Percentiles rank a stretch among this genome's conserved stretches.
These are phyloP conservation scores for Phyllotreta cruciferae DNA, from an alignment of 2,888 invertebrate species.

Conservation along the genomic window DNA sequence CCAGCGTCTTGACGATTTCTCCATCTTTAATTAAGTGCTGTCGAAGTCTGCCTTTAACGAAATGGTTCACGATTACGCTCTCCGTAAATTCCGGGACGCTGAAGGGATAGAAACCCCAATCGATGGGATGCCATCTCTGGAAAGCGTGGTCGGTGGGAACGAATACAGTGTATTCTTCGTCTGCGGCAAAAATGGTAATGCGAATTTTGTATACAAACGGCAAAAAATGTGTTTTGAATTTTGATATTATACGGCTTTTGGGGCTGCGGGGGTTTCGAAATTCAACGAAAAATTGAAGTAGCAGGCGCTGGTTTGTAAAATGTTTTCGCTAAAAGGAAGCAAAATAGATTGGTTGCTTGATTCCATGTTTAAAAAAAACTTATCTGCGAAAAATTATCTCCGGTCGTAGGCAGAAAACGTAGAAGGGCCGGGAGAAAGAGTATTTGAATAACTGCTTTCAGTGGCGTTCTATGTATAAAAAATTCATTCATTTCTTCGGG, in stretches of 20 bases:
- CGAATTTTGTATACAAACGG: conserved; percentile 1
- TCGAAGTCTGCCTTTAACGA: conserved; percentile 65
- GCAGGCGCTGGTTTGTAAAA: no score
- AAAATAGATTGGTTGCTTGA: not conserved
- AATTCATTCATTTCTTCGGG: no score
- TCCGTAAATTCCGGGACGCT: conserved; percentile 71
- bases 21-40: conserved; percentile 66
- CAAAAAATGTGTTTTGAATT: not conserved
- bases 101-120: conserved; percentile 75
- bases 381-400: no score
- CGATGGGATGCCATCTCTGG: conserved; percentile 73
- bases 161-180: conserved; percentile 68
- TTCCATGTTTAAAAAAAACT: no score
- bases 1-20: conserved; percentile 65
- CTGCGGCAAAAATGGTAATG: conserved; percentile 51
- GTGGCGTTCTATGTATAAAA: no score
- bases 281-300: no score
- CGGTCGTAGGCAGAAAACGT: no score
- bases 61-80: conserved; percentile 68
- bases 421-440: no score
- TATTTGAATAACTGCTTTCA: no score
- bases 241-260: not conserved
- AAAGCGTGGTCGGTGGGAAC: conserved; percentile 72
- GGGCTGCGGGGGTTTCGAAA: not conserved
- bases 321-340: not conserved